phyloP scores from a whole-genome alignment of 2,113 vertebrate species.

The Oceanites oceanicus region DNA sequence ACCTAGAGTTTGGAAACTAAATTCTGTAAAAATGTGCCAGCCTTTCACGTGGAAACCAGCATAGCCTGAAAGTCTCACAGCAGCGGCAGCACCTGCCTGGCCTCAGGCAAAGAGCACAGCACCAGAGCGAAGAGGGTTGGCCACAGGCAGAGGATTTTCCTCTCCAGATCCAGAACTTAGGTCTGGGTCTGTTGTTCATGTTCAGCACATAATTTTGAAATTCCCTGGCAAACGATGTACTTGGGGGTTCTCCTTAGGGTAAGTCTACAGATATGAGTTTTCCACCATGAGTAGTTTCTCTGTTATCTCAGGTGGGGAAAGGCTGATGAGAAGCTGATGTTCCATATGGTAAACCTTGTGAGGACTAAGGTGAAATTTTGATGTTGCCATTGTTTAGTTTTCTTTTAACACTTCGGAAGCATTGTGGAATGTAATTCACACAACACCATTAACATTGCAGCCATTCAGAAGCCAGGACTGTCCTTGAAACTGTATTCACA shows the following conservation, averaged over 20 bases:
- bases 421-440: background rate
- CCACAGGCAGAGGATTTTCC: background rate
- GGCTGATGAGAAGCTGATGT: background rate
- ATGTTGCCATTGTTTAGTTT: background rate
- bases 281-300: background rate
- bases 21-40: background rate
- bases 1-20: background rate
- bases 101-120: background rate
- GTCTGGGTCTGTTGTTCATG: background rate
- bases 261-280: background rate
- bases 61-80: background rate
- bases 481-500: background rate
- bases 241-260: background rate
- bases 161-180: background rate
- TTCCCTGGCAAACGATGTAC: background rate
- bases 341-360: background rate
- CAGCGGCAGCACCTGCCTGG: background rate
- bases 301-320: background rate
- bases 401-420: background rate
- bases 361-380: background rate
- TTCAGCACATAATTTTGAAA: background rate
- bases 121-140: background rate
- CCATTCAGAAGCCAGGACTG: background rate
- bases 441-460: background rate
- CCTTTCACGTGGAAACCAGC: background rate